Evolutionary conservation across 2,888 invertebrate species (phyloP).

Genomic region (Phortica magna): DNA sequence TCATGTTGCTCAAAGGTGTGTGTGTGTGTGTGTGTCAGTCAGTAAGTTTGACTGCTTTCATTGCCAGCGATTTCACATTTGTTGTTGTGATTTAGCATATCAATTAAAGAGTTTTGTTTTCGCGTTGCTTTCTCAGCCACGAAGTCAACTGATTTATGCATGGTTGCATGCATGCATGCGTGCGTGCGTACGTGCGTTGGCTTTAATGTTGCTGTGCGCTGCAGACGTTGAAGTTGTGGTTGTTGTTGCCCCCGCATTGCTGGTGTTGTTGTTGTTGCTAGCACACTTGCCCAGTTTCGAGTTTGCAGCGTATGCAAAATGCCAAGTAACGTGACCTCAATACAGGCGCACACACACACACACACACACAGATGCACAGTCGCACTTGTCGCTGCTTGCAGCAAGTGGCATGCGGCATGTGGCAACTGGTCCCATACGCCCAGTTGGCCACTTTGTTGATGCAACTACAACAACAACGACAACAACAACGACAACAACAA

Average conservation of each 20-base stretch:
- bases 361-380: constrained; percentile 3
- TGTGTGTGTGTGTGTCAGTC: too few relatives aligned
- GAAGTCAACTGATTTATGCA: too few relatives aligned
- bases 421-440: constrained; percentile 43
- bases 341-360: not conserved
- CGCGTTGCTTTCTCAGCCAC: too few relatives aligned
- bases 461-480: constrained; percentile 35
- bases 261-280: not conserved
- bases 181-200: not conserved
- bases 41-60: too few relatives aligned
- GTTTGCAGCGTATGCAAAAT: constrained; percentile 14
- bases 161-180: not conserved
- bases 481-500: constrained; percentile 21
- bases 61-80: not conserved
- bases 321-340: not conserved
- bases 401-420: not conserved
- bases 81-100: not conserved
- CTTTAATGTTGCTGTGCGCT: not conserved
- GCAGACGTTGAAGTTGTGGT: not conserved
- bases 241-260: not conserved
- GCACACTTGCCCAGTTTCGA: not conserved
- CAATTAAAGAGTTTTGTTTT: too few relatives aligned
- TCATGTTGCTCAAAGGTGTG: too few relatives aligned
- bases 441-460: constrained; percentile 42
- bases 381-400: not conserved